Evolutionary conservation across 2,113 vertebrate genomes (phyloP), one percentile per base, ranked within the genome.

Genomic region (Rutilus rutilus): DNA sequence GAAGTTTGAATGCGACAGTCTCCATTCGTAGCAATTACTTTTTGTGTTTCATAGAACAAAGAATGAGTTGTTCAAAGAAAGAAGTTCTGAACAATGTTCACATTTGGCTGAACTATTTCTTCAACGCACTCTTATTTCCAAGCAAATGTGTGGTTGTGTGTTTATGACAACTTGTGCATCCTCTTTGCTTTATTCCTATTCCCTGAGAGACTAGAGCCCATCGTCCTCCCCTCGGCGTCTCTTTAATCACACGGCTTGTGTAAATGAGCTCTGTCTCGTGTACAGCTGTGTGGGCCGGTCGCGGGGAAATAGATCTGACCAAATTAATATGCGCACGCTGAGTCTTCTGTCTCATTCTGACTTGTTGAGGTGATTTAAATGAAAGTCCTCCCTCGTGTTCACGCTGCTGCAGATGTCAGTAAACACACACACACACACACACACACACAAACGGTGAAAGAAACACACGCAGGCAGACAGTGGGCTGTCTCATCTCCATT

Each of bases 361-460:
- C 76, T 85, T 71, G 88, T 62, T 82, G 82, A 45, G 73, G 83
- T 87, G 82, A 82, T 87, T 74, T 82, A 82, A 89, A 87, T 82
- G 77, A 42, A 67, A 85, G 78, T 76, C n/a, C 59, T 79, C 82
- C 81, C 64, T 57, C 77, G 64, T 54, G 71, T 79, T 80, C 81
- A 88, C n/a, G 64, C 27, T 23, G 27, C 50, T 21, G 47, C 67
- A 82, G 87, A 87, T 78, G 73, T 85, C 83, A 73, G 64, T 47
- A 82, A 19, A 82, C 9, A 59, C 78, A 86, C 30, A 45, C 45
- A 83, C 47, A 81, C 52, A 64, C 79, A 73, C 82, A 19, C 59
- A 2, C 23, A 52, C 81, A 85, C 25, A 30, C n/a, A n/a, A n/a
- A n/a, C 30, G 81, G 17, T 9, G 15, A 67, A 67, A 67, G 27